These are phyloP conservation scores for Malaclemys terrapin DNA, from an alignment of 2,113 vertebrate species.

Conservation along the genomic window DNA sequence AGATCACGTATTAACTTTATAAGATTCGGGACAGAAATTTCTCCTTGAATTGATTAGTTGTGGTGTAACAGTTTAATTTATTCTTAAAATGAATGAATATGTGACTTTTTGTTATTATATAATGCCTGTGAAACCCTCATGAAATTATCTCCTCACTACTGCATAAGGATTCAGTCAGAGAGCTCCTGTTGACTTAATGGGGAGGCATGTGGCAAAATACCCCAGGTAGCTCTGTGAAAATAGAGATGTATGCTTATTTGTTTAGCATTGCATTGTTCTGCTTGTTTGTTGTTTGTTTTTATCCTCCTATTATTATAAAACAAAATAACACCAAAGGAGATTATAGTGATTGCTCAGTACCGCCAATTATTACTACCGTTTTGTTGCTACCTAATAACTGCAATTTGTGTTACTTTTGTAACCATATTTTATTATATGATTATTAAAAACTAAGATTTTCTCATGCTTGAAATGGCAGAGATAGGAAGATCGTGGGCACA, in stretches of 20 bases:
- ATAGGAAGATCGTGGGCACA: not conserved
- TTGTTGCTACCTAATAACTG: not conserved
- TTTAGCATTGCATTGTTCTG: not conserved
- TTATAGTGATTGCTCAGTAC: not conserved
- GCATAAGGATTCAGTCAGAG: not conserved
- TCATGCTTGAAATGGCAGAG: not conserved
- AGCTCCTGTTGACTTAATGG: not conserved
- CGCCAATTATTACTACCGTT: not conserved
- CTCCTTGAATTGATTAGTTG: not conserved
- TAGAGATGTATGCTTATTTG: not conserved
- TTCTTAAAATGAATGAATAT: not conserved
- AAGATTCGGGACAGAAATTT: not conserved
- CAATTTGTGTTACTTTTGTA: not conserved
- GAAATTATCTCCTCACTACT: not conserved
- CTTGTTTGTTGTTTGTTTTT: not conserved
- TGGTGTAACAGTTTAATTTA: not conserved
- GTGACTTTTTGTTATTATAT: not conserved
- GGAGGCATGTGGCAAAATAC: not conserved
- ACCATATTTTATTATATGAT: not conserved
- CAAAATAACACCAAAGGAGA: not conserved
- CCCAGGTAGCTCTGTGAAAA: not conserved
- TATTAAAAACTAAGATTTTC: not conserved
- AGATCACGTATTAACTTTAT: not conserved
- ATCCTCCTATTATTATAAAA: not conserved
- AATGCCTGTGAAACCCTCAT: not conserved